Base-by-base conservation (phyloP, 2,888 invertebrate species). In the Ormyrus rosae region DNA sequence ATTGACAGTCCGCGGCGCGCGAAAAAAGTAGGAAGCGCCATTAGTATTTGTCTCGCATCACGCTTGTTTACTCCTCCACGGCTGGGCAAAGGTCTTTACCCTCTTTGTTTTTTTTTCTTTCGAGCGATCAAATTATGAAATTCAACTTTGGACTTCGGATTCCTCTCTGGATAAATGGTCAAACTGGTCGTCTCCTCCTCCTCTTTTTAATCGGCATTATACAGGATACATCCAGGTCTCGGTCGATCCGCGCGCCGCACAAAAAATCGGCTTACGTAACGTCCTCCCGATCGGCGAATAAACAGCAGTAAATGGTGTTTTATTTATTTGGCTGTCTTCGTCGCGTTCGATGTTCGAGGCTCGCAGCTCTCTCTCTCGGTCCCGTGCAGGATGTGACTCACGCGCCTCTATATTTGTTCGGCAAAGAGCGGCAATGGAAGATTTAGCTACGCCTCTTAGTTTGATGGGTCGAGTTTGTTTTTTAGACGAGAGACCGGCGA, bases 371-470 rank as follows among this genome's bases (percentile, higher is more conserved):
- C 64, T 51, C 60, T 67, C 61, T 70, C 51, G 19, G 19, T 55
- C 19, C 2, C 50, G 6, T 13, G 48, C 65, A 78, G 78, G 78
- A 78, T 72, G 60, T 78, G 71, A 72, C 50, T 78, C 78, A 78
- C 19, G 0, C 68, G 46, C 70, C 64, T 77, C 56, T 64, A 56
- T 76, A 56, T 76, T 55, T 50, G 55, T 50, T 48, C 63, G 6
- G 8, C 56, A 34, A 34, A 34, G 34, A 9, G 13, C 45, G 68
- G n/a, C 61, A 61, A 61, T 68, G 72, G 68, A 61, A 78, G 73
- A 63, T 78, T 68, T 68, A 65, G 45, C 56, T 60, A 51, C 55
- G 51, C 34, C 34, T 34, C 34, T 34, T 34, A 34, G 34, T 34
- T 51, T 50, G 51, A 65, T 51, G 51, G 50, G 48, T 48, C 6